These are phyloP conservation scores for Saguinus midas DNA, from an alignment of 2,113 vertebrate genomes.

Conservation along the genomic window DNA sequence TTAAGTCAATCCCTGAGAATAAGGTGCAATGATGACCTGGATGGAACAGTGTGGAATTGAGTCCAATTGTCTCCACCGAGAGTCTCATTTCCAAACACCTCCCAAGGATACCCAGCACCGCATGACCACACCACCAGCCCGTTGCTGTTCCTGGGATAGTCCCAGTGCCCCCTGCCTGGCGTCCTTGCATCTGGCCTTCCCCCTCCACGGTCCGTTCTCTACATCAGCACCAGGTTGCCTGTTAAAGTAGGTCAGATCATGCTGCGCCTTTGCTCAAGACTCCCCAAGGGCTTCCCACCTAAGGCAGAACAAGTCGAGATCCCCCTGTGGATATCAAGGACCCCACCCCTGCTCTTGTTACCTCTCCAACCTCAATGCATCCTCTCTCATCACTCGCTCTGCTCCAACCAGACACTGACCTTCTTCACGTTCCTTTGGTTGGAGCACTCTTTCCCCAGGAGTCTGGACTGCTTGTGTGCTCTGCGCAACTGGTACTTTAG, in stretches of 20 bases:
- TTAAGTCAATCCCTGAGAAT: not conserved
- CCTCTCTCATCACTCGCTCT: not conserved
- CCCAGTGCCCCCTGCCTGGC: not conserved
- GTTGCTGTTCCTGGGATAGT: not conserved
- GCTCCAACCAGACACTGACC: not conserved
- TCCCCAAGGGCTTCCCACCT: not conserved
- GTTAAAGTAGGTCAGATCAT: not conserved
- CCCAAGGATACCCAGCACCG: not conserved
- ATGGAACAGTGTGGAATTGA: not conserved
- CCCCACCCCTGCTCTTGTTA: not conserved
- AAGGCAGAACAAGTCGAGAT: not conserved
- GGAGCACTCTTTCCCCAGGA: not conserved
- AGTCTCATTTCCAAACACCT: not conserved
- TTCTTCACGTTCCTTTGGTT: not conserved
- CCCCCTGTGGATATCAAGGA: not conserved
- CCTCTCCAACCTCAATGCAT: not conserved
- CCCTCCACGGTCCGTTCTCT: not conserved
- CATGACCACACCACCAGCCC: rapidly evolving
- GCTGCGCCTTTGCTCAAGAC: not conserved
- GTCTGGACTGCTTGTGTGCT: not conserved
- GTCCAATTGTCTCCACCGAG: not conserved
- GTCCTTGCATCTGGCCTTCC: not conserved
- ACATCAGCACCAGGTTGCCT: not conserved
- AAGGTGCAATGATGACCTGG: too few relatives aligned
- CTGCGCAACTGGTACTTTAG: not conserved